Conservation (phyloP, 2,797 vertebrate genomes). For the Halcyon badia region DNA sequence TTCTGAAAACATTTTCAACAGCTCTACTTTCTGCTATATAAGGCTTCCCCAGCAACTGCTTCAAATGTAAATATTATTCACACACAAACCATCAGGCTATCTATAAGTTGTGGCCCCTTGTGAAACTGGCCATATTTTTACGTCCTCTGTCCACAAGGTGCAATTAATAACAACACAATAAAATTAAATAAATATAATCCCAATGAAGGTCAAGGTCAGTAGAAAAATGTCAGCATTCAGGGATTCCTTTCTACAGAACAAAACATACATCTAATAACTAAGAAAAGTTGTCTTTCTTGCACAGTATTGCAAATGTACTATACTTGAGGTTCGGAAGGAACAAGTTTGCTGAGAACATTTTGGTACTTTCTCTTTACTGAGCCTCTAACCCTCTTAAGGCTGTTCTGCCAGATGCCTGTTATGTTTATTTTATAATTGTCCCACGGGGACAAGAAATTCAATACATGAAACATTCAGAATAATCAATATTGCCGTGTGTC, state of each 20-base stretch:
- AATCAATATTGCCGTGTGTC: conserved; percentile 61
- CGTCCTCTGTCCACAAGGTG: conserved; percentile 82
- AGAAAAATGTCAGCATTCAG: conserved; percentile 79
- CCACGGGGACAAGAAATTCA: conserved; percentile 94
- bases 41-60: conserved; percentile 75
- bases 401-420: conserved; percentile 74
- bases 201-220: conserved; percentile 71
- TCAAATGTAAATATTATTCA: conserved; percentile 70
- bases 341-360: conserved; percentile 62
- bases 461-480: conserved; percentile 88
- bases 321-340: conserved; percentile 55
- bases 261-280: conserved; percentile 69
- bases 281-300: conserved; percentile 46
- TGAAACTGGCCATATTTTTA: conserved; percentile 65
- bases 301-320: conserved; percentile 66
- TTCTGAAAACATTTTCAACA: conserved; percentile 23
- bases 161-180: conserved; percentile 81
- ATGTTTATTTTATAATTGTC: conserved; percentile 82
- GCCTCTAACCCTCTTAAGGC: conserved; percentile 78
- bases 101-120: conserved; percentile 69
- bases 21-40: neutral
- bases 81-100: conserved; percentile 71
- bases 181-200: conserved; percentile 83
- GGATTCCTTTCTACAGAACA: conserved; percentile 80
- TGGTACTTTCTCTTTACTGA: conserved; percentile 61